Evolutionary conservation across 2,888 invertebrate genomes (phyloP).

Genomic region (Dichetophora obliterata): DNA sequence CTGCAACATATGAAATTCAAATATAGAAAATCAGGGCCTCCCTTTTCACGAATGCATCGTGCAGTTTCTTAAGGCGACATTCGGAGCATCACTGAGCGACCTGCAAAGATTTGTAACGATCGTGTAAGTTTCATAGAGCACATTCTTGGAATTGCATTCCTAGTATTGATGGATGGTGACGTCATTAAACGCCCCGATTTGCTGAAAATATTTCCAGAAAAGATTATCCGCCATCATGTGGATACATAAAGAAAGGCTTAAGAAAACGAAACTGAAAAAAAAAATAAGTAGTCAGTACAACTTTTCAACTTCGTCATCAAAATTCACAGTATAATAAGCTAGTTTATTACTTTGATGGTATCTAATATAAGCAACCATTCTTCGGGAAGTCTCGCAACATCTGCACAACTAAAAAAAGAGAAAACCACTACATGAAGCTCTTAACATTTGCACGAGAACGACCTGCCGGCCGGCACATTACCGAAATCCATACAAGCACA

Average conservation of each 20-base stretch:
- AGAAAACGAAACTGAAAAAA: not conserved
- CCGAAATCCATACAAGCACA: conserved; percentile 20
- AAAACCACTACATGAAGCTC: not conserved
- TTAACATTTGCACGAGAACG: not conserved
- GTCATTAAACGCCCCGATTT: no score
- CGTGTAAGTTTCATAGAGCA: conserved; percentile 5
- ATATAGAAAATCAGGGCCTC: conserved; percentile 66
- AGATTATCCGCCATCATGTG: no score
- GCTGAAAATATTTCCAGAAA: no score
- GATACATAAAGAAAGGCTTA: no score
- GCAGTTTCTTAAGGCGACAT: not conserved
- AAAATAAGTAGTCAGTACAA: not conserved
- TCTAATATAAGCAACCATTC: not conserved
- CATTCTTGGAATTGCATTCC: not conserved
- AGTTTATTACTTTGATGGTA: not conserved
- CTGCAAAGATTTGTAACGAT: not conserved
- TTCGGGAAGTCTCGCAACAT: not conserved
- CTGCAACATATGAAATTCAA: conserved; percentile 54
- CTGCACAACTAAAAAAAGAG: not conserved
- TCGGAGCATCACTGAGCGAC: not conserved
- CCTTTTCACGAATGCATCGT: not conserved
- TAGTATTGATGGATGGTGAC: no score
- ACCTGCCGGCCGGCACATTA: conserved; percentile 29
- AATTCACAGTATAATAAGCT: not conserved
- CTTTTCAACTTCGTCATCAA: conserved; percentile 4